phyloP scores from a whole-genome alignment of 2,797 vertebrate species.

The Fistularia tabacaria region DNA sequence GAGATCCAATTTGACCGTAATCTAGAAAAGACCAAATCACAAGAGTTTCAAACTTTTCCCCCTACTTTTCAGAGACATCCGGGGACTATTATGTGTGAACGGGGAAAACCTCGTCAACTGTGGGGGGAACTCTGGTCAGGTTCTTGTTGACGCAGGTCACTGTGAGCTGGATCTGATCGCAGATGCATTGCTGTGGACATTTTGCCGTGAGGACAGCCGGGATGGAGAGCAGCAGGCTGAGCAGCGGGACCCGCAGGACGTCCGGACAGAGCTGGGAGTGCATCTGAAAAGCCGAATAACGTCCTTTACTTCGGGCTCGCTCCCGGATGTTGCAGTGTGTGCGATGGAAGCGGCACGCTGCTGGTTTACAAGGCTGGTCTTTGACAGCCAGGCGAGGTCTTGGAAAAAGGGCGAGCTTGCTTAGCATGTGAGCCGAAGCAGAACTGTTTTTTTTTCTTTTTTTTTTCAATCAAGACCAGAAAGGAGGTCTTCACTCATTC shows the following conservation, averaged over 20 bases:
- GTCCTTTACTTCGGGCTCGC: neutral
- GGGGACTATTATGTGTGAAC: neutral
- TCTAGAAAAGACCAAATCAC: slow-evolving; percentile 57
- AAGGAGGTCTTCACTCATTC: too few species aligned
- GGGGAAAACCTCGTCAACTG: slow-evolving; percentile 81
- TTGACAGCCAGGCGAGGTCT: too few species aligned
- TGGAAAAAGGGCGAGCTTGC: too few species aligned
- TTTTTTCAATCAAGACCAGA: too few species aligned
- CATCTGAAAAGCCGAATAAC: slow-evolving; percentile 40
- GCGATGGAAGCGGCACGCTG: too few species aligned
- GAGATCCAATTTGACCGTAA: slow-evolving; percentile 86
- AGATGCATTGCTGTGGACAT: slow-evolving; percentile 83
- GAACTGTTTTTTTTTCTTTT: too few species aligned
- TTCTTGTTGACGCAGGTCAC: slow-evolving; percentile 83
- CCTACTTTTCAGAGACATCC: neutral
- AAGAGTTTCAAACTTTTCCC: neutral
- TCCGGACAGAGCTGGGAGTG: slow-evolving; percentile 20
- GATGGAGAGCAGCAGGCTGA: slow-evolving; percentile 43
- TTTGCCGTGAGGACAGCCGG: slow-evolving; percentile 21
- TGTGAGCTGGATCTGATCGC: slow-evolving; percentile 81
- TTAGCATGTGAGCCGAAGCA: too few species aligned
- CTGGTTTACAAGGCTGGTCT: too few species aligned
- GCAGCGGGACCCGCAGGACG: slow-evolving; percentile 35
- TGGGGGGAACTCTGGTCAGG: slow-evolving; percentile 76
- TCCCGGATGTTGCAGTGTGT: too few species aligned